Conservation (phyloP, 2,888 invertebrate species). For the Dasysyrphus tricinctus region DNA sequence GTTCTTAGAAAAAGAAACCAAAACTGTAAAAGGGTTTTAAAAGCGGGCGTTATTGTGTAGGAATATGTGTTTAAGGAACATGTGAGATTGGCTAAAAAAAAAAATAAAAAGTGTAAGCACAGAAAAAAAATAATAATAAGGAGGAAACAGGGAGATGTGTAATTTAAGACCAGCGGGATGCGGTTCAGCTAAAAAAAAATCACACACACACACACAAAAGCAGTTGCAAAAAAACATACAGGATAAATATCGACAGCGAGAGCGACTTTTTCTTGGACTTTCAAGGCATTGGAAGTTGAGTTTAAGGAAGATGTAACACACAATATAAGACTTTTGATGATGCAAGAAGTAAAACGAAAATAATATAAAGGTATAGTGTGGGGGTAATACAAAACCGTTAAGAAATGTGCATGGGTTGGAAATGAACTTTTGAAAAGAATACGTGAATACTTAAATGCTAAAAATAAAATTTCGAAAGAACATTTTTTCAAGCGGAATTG, state of each 20-base stretch:
- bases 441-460: background rate
- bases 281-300: background rate
- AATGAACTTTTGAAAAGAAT: background rate
- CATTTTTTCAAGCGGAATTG: background rate
- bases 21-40: conserved; percentile 32
- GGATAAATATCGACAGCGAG: conserved; percentile 15
- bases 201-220: too few species aligned
- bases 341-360: background rate
- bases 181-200: conserved; percentile 41
- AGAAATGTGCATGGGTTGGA: background rate
- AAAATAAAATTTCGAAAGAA: background rate
- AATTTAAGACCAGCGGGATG: conserved; percentile 69
- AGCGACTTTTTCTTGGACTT: conserved; percentile 20
- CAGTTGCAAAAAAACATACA: background rate
- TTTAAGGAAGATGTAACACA: conserved; percentile 4
- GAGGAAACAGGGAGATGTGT: conserved; percentile 52
- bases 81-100: conserved; percentile 58
- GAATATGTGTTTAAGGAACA: conserved; percentile 32
- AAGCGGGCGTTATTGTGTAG: conserved; percentile 36
- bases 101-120: conserved; percentile 43
- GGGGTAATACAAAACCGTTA: background rate
- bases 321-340: conserved; percentile 11
- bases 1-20: conserved; percentile 40
- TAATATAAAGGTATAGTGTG: background rate
- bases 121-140: conserved; percentile 18